These are phyloP conservation scores for Cerceris rybyensis DNA, from an alignment of 2,888 invertebrate genomes.

Conservation along the genomic window DNA sequence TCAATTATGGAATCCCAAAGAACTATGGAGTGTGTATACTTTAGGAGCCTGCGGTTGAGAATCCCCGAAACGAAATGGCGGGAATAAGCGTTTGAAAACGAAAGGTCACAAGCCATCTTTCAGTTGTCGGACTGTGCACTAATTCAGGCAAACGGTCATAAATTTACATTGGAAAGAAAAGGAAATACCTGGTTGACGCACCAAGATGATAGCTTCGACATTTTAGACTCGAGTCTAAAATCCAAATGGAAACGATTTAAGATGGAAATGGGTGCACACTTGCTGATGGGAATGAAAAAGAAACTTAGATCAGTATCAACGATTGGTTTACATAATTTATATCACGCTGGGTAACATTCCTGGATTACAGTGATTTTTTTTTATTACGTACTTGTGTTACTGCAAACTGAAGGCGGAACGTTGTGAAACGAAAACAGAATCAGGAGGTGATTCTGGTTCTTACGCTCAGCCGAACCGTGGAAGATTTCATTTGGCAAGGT, in stretches of 20 bases:
- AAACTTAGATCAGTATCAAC: no score
- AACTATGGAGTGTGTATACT: no score
- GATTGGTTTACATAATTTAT: no score
- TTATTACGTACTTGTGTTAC: no score
- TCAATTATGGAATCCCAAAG: no score
- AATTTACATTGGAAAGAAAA: conserved; percentile 2
- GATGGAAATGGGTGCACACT: not conserved
- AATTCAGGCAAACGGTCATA: not conserved
- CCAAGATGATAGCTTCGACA: not conserved
- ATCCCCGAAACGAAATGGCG: no score
- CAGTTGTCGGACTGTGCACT: not conserved
- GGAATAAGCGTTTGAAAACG: no score
- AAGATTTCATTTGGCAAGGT: conserved; percentile 13
- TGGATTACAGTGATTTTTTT: no score
- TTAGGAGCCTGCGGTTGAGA: no score
- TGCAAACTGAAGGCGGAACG: not conserved
- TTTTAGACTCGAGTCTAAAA: not conserved
- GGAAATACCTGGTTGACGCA: no score
- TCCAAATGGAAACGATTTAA: not conserved
- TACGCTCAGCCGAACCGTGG: not conserved
- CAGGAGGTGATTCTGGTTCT: not conserved
- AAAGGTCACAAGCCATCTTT: no score
- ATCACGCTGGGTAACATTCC: no score
- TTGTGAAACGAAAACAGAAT: not conserved
- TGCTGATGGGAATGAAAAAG: not conserved